Percentiles rank a stretch among this genome's conserved stretches.
These are phyloP conservation scores for Pollimyrus isidori DNA, from an alignment of 2,113 vertebrate genomes.

Conservation along the genomic window DNA sequence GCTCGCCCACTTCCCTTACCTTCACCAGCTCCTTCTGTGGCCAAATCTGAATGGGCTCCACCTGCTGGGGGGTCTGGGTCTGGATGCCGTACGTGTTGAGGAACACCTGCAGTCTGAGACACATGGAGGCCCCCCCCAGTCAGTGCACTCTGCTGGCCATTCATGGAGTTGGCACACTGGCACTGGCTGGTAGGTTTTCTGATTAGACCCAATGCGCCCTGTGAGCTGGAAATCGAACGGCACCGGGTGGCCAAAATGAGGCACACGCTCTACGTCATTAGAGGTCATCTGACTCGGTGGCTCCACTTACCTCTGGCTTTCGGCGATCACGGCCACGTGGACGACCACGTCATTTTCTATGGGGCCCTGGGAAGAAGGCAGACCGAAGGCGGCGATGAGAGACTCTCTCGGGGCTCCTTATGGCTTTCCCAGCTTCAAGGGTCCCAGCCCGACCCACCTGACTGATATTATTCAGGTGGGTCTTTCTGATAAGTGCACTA, in stretches of 20 bases:
- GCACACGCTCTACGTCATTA: neutral
- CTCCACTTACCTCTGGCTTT: conserved; percentile 85
- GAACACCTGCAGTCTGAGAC: conserved; percentile 86
- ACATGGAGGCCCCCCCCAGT: neutral
- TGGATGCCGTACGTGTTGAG: conserved; percentile 96
- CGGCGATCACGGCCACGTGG: conserved; percentile 85
- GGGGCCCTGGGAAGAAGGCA: conserved; percentile 73
- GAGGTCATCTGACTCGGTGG: neutral
- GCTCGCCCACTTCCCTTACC: conserved; percentile 55
- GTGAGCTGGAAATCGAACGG: neutral
- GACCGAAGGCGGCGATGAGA: neutral
- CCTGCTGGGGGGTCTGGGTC: conserved; percentile 94
- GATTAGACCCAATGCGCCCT: neutral
- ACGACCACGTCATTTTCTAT: conserved; percentile 91
- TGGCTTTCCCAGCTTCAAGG: neutral
- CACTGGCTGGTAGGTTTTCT: neutral
- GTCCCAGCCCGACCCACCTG: neutral
- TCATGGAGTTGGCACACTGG: neutral
- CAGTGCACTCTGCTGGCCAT: neutral
- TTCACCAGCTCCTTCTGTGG: conserved; percentile 94
- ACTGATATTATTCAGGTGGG: neutral
- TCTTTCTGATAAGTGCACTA: neutral
- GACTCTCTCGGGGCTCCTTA: neutral
- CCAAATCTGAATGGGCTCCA: conserved; percentile 99
- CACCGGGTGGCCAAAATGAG: neutral